These are phyloP conservation scores for Sternotherus odoratus DNA, from an alignment of 2,797 vertebrate genomes.

Conservation along the genomic window DNA sequence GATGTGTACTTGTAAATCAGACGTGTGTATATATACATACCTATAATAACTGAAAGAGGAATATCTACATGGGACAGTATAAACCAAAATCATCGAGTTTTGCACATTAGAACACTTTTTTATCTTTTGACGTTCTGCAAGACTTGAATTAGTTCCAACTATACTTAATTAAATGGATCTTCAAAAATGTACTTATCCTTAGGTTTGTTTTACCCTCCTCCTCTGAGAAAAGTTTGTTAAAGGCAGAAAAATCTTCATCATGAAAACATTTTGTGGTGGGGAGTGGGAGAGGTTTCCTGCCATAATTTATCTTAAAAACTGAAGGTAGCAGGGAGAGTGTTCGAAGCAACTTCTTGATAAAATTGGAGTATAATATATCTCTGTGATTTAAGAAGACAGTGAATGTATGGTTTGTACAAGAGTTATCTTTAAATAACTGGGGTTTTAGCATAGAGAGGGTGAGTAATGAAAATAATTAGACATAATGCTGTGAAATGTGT, in stretches of 20 bases:
- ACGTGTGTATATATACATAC: background rate
- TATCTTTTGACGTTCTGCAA: background rate
- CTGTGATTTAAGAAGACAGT: background rate
- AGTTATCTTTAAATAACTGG: background rate
- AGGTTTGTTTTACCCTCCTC: background rate
- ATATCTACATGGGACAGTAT: background rate
- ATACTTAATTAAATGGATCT: background rate
- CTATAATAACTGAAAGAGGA: background rate
- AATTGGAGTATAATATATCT: background rate
- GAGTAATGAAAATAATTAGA: slow-evolving; percentile 5
- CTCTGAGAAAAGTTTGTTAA: background rate
- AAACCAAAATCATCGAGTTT: background rate
- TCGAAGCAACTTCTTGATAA: background rate
- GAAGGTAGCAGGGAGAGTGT: fast-evolving
- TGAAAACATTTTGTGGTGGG: background rate
- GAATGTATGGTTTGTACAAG: background rate
- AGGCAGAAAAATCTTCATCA: background rate
- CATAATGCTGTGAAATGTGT: background rate
- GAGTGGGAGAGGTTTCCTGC: background rate
- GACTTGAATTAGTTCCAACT: background rate
- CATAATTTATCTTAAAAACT: background rate
- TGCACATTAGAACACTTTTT: fast-evolving
- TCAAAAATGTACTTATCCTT: background rate
- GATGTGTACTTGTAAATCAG: fast-evolving
- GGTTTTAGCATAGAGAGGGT: background rate